These are phyloP conservation scores for Philereme transversata DNA, from an alignment of 2,888 invertebrate genomes.

Conservation along the genomic window DNA sequence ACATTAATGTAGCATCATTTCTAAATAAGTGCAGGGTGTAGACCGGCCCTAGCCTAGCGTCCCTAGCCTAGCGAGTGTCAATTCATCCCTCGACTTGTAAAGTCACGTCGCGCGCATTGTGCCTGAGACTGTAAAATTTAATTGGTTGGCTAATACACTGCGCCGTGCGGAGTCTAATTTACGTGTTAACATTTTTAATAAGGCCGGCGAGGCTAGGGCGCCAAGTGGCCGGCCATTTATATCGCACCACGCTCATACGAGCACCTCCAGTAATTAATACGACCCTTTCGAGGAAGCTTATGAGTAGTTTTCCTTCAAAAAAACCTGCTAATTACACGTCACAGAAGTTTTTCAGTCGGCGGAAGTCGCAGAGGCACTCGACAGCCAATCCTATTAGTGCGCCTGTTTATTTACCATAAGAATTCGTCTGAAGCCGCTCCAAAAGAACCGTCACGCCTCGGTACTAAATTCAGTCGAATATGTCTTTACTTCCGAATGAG, in stretches of 20 bases:
- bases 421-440: slow-evolving; percentile 53
- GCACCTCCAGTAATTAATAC: slow-evolving; percentile 81
- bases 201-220: slow-evolving; percentile 78
- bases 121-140: slow-evolving; percentile 72
- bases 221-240: slow-evolving; percentile 81
- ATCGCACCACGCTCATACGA: slow-evolving; percentile 68
- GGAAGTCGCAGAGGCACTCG: slow-evolving; percentile 46
- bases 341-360: slow-evolving; percentile 58
- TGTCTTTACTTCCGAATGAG: slow-evolving; percentile 79
- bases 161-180: slow-evolving; percentile 75
- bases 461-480: slow-evolving; percentile 70
- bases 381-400: slow-evolving; percentile 55
- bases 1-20: slow-evolving; percentile 39
- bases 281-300: slow-evolving; percentile 80
- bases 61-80: slow-evolving; percentile 40
- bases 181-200: slow-evolving; percentile 83
- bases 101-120: slow-evolving; percentile 65
- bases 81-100: slow-evolving; percentile 56
- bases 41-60: slow-evolving; percentile 42
- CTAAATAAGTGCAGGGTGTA: slow-evolving; percentile 47
- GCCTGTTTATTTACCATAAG: slow-evolving; percentile 59
- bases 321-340: slow-evolving; percentile 78
- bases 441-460: slow-evolving; percentile 67
- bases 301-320: slow-evolving; percentile 81
- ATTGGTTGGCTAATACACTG: slow-evolving; percentile 80